Conservation (phyloP, 2,888 invertebrate species). For the Drosophila greeni region DNA sequence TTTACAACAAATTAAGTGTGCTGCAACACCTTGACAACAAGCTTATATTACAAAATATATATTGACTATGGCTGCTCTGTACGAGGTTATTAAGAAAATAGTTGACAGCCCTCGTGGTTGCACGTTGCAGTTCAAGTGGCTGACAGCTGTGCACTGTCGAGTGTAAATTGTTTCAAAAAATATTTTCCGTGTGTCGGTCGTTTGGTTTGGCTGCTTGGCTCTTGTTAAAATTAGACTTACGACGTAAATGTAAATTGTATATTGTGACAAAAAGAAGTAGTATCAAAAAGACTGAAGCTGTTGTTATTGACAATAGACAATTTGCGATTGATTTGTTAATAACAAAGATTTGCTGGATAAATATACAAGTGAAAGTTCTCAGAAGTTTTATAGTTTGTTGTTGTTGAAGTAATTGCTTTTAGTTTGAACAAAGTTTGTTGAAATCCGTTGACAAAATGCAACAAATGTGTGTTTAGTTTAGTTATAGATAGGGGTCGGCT, state of each 20-base stretch:
- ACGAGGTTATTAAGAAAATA: conserved; percentile 24
- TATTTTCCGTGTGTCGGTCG: conserved; percentile 43
- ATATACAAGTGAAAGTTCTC: conserved; percentile 49
- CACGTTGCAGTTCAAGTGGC: conserved; percentile 36
- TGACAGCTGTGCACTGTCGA: conserved; percentile 35
- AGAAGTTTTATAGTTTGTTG: conserved; percentile 39
- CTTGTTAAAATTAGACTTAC: conserved; percentile 55
- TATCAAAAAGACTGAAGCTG: conserved; percentile 68
- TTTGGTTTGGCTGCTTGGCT: conserved; percentile 23
- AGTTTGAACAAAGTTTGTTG: conserved; percentile 72
- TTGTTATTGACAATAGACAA: conserved; percentile 59
- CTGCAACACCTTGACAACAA: conserved; percentile 26
- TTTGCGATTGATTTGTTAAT: conserved; percentile 36
- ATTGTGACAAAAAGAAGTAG: conserved; percentile 71
- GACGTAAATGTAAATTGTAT: conserved; percentile 69
- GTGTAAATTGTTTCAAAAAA: conserved; percentile 68
- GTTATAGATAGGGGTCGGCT: conserved; percentile 22
- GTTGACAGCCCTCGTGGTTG: conserved; percentile 39
- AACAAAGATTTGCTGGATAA: conserved; percentile 42
- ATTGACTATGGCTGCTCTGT: conserved; percentile 11
- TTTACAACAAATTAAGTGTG: conserved; percentile 48
- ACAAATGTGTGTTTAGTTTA: conserved; percentile 56
- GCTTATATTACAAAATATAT: conserved; percentile 10
- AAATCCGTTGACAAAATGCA: conserved; percentile 71
- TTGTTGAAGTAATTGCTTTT: conserved; percentile 71